Conservation (phyloP, 2,797 vertebrate species). For the Rhinella marina region DNA sequence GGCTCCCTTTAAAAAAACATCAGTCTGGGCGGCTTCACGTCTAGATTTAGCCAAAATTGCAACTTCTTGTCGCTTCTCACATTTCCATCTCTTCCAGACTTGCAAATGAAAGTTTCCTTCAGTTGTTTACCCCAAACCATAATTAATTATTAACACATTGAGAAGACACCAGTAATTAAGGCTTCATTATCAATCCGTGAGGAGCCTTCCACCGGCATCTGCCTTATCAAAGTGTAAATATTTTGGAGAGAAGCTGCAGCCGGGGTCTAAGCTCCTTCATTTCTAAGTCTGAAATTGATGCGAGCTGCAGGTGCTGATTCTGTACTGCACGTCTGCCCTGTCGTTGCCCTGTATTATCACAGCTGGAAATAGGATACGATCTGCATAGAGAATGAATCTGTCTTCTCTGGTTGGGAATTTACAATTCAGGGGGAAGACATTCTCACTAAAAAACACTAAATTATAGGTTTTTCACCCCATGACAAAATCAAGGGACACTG, state of each 20-base stretch:
- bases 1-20: too few species aligned
- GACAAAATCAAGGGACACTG: not conserved
- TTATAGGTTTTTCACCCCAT: not conserved
- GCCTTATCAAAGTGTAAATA: not conserved
- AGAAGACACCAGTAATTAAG: constrained; percentile 29
- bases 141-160: constrained; percentile 11
- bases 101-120: not conserved
- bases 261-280: not conserved
- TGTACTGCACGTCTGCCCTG: not conserved
- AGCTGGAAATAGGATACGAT: constrained; percentile 19
- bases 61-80: not conserved
- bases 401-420: not conserved
- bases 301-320: constrained; percentile 5
- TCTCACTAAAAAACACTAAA: not conserved
- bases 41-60: not conserved
- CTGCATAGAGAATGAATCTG: constrained; percentile 2
- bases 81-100: not conserved
- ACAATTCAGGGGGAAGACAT: not conserved
- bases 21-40: not conserved
- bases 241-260: constrained; percentile 2
- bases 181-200: not conserved
- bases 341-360: constrained; percentile 26
- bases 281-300: not conserved
- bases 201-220: not conserved
- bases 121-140: not conserved